Evolutionary conservation across 2,113 vertebrate genomes (phyloP), one percentile per base, ranked within the genome.

Genomic region (Pelmatolapia mariae): DNA sequence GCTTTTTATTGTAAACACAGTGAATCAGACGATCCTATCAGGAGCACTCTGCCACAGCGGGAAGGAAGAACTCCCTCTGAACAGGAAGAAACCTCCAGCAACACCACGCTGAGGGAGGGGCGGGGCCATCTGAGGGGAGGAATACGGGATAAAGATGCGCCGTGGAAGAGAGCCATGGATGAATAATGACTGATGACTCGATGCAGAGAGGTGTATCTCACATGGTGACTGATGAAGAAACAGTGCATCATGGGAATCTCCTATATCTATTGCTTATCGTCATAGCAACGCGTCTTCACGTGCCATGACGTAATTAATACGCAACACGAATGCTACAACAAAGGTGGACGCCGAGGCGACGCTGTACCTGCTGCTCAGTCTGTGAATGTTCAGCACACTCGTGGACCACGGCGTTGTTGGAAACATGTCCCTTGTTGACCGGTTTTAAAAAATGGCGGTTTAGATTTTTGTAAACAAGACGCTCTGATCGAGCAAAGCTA

Each of bases 251-350:
- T 59, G 56, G 56, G 56, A 59, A 9, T 59, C 24, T 59, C 56
- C 13, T 59, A 16, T 59, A 16, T 59, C 24, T 59, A 59, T 29
- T 59, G 56, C 26, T 59, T 59, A 29, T 59, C 26, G 13, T 59
- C 56, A 59, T 16, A 59, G 56, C 16, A 59, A 59, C 8, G 3
- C 13, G 4, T 59, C 56, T 59, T 4, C 24, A 29, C 3, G 4
- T 59, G 13, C 56, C 24, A 29, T 29, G 24, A 59, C 0, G 7
- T 57, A 57, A 57, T 29, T 16, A 29, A 59, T 29, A 54, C 10
- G 0, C 16, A n/a, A n/a, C n/a, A n/a, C n/a, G n/a, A n/a, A n/a
- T n/a, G 7, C 47, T 50, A 50, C 7, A 50, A 50, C 1, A 16
- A 57, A 57, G 56, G 3, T 57, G 56, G 12, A 57, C 3, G 4